A percentile compares a stretch with the other conserved stretches of the same genome.
Conservation (phyloP, 2,888 invertebrate species). For the Camponotus fellah region DNA sequence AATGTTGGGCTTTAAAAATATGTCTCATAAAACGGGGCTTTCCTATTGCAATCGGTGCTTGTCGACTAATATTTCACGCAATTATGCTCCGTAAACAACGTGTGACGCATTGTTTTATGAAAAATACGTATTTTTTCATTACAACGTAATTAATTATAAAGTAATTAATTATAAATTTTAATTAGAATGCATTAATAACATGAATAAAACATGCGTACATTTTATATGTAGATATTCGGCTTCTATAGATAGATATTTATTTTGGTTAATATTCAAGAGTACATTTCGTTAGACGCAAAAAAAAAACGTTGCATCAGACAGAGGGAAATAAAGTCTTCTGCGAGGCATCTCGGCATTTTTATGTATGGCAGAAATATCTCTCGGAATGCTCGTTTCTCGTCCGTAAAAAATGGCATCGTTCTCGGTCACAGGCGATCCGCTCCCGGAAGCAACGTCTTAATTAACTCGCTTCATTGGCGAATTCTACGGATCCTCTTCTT, state of each 20-base stretch:
- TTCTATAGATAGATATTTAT: background rate
- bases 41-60: background rate
- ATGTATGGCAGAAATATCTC: slow-evolving; percentile 6
- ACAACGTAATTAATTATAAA: background rate
- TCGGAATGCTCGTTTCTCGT: slow-evolving; percentile 29
- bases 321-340: slow-evolving; percentile 22
- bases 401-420: slow-evolving; percentile 12
- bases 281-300: background rate
- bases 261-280: slow-evolving; percentile 5
- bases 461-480: slow-evolving; percentile 77
- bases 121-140: background rate
- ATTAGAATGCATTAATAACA: slow-evolving; percentile 1
- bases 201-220: background rate
- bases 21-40: background rate
- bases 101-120: background rate
- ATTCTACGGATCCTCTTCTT: slow-evolving; percentile 60
- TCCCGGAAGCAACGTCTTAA: slow-evolving; percentile 68
- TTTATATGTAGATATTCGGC: background rate
- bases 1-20: background rate
- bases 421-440: slow-evolving; percentile 34
- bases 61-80: background rate
- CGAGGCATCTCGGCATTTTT: slow-evolving; percentile 36
- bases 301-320: slow-evolving; percentile 20
- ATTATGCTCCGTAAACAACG: background rate
- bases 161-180: background rate